Evolutionary conservation across 2,797 vertebrate species (phyloP).

Genomic region (Centroberyx gerrardi): DNA sequence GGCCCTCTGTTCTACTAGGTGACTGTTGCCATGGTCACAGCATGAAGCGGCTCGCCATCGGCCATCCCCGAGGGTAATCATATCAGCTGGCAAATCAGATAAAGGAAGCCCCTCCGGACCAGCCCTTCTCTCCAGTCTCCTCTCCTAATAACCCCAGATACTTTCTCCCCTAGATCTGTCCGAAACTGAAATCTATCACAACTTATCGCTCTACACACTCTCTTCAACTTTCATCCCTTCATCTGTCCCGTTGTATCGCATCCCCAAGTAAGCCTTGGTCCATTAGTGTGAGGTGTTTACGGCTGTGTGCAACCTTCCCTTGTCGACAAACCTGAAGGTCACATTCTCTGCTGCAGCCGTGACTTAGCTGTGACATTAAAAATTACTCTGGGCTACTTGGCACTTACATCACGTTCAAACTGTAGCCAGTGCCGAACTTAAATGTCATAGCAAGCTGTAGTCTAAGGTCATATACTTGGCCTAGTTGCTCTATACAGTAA

Average conservation of each 20-base stretch:
- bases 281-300: not conserved
- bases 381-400: slow-evolving; percentile 7
- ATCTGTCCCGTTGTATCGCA: slow-evolving; percentile 1
- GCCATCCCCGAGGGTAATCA: slow-evolving; percentile 71
- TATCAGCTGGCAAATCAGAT: slow-evolving; percentile 73
- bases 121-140: slow-evolving; percentile 23
- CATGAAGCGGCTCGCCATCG: slow-evolving; percentile 61
- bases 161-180: slow-evolving; percentile 7
- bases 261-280: not conserved
- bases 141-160: slow-evolving; percentile 44
- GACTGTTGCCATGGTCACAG: slow-evolving; percentile 83
- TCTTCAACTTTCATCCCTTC: slow-evolving; percentile 15
- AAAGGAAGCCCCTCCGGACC: slow-evolving; percentile 54
- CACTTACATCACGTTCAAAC: slow-evolving; percentile 26
- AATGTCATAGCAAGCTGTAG: slow-evolving; percentile 8
- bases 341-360: not conserved
- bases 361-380: not conserved
- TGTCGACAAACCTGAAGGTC: slow-evolving; percentile 12
- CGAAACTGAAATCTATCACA: slow-evolving; percentile 6
- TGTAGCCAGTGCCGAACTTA: slow-evolving; percentile 6
- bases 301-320: not conserved
- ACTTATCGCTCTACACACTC: slow-evolving; percentile 13
- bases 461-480: not conserved
- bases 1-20: slow-evolving; percentile 40
- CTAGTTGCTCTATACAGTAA: not conserved